Conservation (phyloP, 2,113 vertebrate genomes). For the Gavia stellata region DNA sequence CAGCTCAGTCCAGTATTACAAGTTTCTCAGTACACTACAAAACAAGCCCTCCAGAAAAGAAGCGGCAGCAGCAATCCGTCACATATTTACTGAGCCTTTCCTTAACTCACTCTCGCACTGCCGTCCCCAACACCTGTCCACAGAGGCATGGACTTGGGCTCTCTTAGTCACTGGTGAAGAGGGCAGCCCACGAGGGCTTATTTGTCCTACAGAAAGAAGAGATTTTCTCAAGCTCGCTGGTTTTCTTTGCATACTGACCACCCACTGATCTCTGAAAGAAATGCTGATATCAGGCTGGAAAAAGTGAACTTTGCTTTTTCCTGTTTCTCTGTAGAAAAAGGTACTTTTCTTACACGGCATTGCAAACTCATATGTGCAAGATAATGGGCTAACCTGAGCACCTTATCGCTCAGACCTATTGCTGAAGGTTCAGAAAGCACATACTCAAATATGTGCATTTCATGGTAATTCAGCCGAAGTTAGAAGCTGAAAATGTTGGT, state of each 20-base stretch:
- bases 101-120: not conserved
- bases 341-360: not conserved
- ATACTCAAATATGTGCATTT: not conserved
- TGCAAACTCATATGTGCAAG: not conserved
- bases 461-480: not conserved
- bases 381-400: not conserved
- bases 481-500: not conserved
- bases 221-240: not conserved
- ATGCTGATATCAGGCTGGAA: not conserved
- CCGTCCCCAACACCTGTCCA: not conserved
- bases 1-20: not conserved
- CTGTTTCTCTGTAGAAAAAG: not conserved
- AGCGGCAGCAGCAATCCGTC: conserved; percentile 29
- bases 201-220: not conserved
- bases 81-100: conserved; percentile 14
- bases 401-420: not conserved
- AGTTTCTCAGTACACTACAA: not conserved
- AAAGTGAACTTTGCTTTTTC: not conserved
- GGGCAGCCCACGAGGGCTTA: not conserved
- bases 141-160: not conserved
- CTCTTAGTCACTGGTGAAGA: fast-evolving
- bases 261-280: not conserved
- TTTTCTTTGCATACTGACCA: not conserved
- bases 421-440: not conserved
- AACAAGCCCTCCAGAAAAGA: conserved; percentile 29